Conservation (phyloP, 2,797 vertebrate genomes). For the Eupleurogrammus muticus region DNA sequence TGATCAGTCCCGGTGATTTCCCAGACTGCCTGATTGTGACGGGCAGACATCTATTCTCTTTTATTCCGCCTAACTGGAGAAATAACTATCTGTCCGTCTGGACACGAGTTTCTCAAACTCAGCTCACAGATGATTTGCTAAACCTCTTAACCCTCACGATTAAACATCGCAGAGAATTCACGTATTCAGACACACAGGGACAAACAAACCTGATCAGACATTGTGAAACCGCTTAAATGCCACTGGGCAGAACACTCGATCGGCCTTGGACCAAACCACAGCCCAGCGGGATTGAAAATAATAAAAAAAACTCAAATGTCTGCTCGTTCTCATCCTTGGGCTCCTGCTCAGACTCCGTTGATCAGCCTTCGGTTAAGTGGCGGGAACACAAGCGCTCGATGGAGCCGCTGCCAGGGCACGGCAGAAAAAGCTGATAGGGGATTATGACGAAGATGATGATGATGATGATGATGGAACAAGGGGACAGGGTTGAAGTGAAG, state of each 20-base stretch:
- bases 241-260: not conserved
- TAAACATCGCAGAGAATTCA: too few relatives aligned
- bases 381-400: not conserved
- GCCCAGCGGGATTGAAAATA: conserved; percentile 6
- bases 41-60: conserved; percentile 21
- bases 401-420: not conserved
- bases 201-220: not conserved
- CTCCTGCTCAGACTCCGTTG: conserved; percentile 18
- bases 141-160: conserved; percentile 1
- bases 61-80: not conserved
- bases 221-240: not conserved
- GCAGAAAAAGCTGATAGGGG: conserved; percentile 9
- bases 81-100: conserved; percentile 3
- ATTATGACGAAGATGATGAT: conserved; percentile 1
- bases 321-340: conserved; percentile 34
- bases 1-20: conserved; percentile 48
- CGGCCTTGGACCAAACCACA: not conserved
- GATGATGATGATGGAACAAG: conserved; percentile 1
- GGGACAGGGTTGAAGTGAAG: conserved; percentile 39
- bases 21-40: conserved; percentile 26
- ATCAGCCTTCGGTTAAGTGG: conserved; percentile 44
- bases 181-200: too few relatives aligned
- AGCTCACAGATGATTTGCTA: not conserved
- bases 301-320: conserved; percentile 8
- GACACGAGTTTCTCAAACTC: not conserved